Base-by-base conservation (phyloP, 1,140 invertebrate species). In the Bacillus rossius region DNA sequence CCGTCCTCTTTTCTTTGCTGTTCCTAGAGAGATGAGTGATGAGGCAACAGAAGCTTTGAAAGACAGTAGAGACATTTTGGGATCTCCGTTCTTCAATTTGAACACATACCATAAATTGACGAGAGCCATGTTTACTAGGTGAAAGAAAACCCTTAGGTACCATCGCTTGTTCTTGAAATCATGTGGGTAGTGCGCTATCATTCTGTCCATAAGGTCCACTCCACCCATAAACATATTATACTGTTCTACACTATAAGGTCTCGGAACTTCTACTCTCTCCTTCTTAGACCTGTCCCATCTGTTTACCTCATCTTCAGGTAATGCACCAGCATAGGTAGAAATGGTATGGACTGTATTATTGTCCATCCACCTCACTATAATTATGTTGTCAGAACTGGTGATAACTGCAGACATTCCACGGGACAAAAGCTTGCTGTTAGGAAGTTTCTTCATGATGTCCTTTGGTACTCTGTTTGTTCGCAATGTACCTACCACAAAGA, bases 211-310 rank as follows among this genome's bases (percentile, higher is more conserved):
- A 23, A 70, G 59, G 55, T 73, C 70, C 8, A 73, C 67, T 4
- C 70, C 68, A 40, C 67, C 70, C 70, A 74, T 73, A 55, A 65
- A 61, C 56, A 64, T 62, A 55, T 72, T 73, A 55, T 72, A 70
- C 25, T 60, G 53, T 52, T 58, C 62, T 10, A 70, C 45, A 57
- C 64, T 37, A 62, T 50, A 54, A 62, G 69, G 65, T 45, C 65
- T 53, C 26, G 41, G n/a, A 8, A 71, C 59, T 37, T 56, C 38
- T 26, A 66, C 56, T 41, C 56, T 38, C 47, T 60, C 59, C 45
- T 67, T 65, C 29, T 45, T 45, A 38, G 60, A 61, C 48, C 52
- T 59, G 37, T 59, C 49, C 29, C 40, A 67, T 50, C 63, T 48
- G 43, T 59, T 48, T 8, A 51, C 59, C 29, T 37, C 59, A 40